phyloP scores from a whole-genome alignment of 2,888 invertebrate genomes.

The Mesorhabditis belari region DNA sequence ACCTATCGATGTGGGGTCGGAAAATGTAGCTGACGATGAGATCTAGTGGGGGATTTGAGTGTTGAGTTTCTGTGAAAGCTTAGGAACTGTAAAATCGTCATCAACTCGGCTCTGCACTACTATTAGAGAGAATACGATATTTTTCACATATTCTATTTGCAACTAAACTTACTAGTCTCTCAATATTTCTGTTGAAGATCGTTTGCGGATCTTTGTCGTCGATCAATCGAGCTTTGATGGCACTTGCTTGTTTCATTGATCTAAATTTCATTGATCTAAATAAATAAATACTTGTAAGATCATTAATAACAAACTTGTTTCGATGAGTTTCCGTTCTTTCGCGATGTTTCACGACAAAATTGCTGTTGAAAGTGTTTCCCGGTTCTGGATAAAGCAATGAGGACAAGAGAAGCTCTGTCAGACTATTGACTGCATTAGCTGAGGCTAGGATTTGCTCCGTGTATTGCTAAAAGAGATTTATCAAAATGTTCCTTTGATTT shows the following conservation, averaged over 20 bases:
- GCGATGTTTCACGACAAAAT: constrained; percentile 30
- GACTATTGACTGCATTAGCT: constrained; percentile 28
- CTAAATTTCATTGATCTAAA: neutral
- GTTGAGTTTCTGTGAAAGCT: too few relatives aligned
- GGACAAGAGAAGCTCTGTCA: constrained; percentile 28
- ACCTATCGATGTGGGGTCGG: too few relatives aligned
- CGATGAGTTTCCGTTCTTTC: constrained; percentile 13
- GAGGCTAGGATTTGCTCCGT: constrained; percentile 26
- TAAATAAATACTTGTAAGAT: neutral
- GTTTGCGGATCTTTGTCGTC: neutral
- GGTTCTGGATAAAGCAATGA: constrained; percentile 34
- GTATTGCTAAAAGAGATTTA: constrained; percentile 6
- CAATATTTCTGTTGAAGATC: constrained; percentile 4
- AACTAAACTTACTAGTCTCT: constrained; percentile 1
- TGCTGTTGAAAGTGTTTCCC: constrained; percentile 26
- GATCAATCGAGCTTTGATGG: neutral
- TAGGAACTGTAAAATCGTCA: too few relatives aligned
- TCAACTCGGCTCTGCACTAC: too few relatives aligned
- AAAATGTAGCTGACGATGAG: too few relatives aligned
- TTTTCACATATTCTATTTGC: too few relatives aligned
- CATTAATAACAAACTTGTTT: neutral
- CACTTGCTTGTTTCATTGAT: neutral
- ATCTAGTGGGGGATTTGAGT: too few relatives aligned
- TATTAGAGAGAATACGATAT: too few relatives aligned
- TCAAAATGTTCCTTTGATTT: neutral